phyloP scores from a whole-genome alignment of 2,797 vertebrate species.

The Lycodopsis pacificus region DNA sequence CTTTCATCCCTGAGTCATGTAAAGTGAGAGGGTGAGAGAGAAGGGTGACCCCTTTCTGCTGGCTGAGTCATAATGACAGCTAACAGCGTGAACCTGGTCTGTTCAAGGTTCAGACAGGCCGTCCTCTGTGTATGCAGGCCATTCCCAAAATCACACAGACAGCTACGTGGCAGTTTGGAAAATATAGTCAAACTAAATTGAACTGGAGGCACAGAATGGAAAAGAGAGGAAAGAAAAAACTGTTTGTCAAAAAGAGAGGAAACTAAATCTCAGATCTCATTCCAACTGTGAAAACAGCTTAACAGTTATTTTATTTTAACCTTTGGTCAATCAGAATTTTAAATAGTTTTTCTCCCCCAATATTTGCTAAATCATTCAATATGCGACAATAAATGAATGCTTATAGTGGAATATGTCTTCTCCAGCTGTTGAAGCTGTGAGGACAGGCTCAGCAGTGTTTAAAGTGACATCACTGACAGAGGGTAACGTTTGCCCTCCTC shows the following conservation, averaged over 20 bases:
- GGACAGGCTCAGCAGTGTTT: neutral
- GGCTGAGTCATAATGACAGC: conserved; percentile 53
- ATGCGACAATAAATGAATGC: neutral
- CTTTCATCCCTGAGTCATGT: conserved; percentile 40
- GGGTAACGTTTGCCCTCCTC: conserved; percentile 22
- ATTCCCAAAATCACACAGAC: conserved; percentile 55
- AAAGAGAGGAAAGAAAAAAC: conserved; percentile 3
- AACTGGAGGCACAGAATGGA: conserved; percentile 21
- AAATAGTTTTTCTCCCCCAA: neutral
- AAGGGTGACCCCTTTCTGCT: conserved; percentile 33
- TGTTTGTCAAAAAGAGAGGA: conserved; percentile 8
- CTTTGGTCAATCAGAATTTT: conserved; percentile 9
- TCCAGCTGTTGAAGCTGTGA: neutral
- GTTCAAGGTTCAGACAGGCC: conserved; percentile 67
- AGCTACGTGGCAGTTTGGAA: conserved; percentile 76
- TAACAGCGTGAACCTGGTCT: conserved; percentile 54
- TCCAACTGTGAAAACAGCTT: conserved; percentile 1
- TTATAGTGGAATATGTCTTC: neutral
- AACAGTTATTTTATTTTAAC: conserved; percentile 29
- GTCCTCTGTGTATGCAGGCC: conserved; percentile 46
- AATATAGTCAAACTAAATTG: conserved; percentile 52
- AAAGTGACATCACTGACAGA: conserved; percentile 1
- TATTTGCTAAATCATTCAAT: neutral
- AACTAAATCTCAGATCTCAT: neutral
- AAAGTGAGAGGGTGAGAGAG: conserved; percentile 19